Conservation (phyloP, 2,797 vertebrate species). For the Darevskia nairensis region DNA sequence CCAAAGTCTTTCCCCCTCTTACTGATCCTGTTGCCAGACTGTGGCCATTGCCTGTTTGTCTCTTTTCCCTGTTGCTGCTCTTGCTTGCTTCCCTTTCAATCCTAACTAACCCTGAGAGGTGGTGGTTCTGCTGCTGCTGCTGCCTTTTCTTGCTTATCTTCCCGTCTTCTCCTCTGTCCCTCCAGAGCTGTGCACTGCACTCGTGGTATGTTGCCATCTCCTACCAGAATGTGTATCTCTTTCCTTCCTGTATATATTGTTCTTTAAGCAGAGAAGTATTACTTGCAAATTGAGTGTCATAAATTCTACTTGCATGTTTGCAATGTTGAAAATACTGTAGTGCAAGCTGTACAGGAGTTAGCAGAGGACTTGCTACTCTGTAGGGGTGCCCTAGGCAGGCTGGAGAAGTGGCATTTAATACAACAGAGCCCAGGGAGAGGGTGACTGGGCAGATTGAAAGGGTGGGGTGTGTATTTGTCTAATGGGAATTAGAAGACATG, state of each 20-base stretch:
- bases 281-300: not conserved
- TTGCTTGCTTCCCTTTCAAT: conserved; percentile 36
- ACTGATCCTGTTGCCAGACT: not conserved
- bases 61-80: conserved; percentile 27
- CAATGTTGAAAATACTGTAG: not conserved
- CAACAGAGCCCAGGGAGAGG: not conserved
- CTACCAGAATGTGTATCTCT: not conserved
- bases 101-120: conserved; percentile 32
- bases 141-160: conserved; percentile 3
- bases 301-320: not conserved
- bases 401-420: not conserved
- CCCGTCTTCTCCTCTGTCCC: conserved; percentile 13
- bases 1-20: not conserved
- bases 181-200: not conserved
- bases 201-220: not conserved
- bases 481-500: not conserved
- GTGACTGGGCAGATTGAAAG: not conserved
- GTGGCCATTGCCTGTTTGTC: conserved; percentile 17
- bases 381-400: not conserved
- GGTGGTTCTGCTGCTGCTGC: not conserved
- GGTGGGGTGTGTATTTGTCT: not conserved
- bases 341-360: not conserved
- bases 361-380: not conserved
- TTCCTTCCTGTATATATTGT: not conserved
- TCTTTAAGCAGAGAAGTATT: not conserved